Conservation (phyloP, 2,888 invertebrate genomes). For the Drosophila quinaria region DNA sequence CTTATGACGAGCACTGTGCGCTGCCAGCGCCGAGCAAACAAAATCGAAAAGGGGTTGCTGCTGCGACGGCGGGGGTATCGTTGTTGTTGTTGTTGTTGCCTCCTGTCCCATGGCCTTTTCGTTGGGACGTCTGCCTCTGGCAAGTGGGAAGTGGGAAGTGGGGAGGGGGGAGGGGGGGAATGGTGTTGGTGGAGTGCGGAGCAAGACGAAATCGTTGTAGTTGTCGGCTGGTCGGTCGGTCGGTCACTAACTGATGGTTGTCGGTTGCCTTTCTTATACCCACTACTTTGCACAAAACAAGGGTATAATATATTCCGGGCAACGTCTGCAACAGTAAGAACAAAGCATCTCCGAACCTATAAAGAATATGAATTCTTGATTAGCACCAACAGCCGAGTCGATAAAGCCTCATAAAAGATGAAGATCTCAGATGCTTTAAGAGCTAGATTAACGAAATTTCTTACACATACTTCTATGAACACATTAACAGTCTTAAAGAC, state of each 20-base stretch:
- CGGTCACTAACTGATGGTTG: constrained; percentile 47
- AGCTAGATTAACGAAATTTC: too few relatives aligned
- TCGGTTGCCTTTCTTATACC: constrained; percentile 7
- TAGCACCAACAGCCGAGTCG: too few relatives aligned
- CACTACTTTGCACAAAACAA: too few relatives aligned
- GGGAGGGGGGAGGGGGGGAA: too few relatives aligned
- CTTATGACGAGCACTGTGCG: constrained; percentile 34
- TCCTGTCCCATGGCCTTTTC: constrained; percentile 23
- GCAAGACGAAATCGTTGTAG: constrained; percentile 16
- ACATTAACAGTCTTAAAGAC: too few relatives aligned
- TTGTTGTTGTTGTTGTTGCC: constrained; percentile 17
- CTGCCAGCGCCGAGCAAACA: constrained; percentile 57
- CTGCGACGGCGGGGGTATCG: constrained; percentile 34
- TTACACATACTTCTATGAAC: too few relatives aligned
- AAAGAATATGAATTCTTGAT: too few relatives aligned
- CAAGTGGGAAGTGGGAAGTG: constrained; percentile 10
- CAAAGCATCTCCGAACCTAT: too few relatives aligned
- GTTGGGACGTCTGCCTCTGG: constrained; percentile 23
- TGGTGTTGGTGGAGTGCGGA: not conserved
- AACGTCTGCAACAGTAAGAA: too few relatives aligned
- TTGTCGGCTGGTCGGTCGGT: constrained; percentile 41
- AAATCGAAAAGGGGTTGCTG: constrained; percentile 75
- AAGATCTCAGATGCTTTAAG: too few relatives aligned
- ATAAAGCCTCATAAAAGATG: too few relatives aligned
- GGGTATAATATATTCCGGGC: too few relatives aligned